A percentile compares a stretch with the other conserved stretches of the same genome.
These are phyloP conservation scores for Halcyon chelicuti DNA, from an alignment of 2,797 vertebrate genomes.

Conservation along the genomic window DNA sequence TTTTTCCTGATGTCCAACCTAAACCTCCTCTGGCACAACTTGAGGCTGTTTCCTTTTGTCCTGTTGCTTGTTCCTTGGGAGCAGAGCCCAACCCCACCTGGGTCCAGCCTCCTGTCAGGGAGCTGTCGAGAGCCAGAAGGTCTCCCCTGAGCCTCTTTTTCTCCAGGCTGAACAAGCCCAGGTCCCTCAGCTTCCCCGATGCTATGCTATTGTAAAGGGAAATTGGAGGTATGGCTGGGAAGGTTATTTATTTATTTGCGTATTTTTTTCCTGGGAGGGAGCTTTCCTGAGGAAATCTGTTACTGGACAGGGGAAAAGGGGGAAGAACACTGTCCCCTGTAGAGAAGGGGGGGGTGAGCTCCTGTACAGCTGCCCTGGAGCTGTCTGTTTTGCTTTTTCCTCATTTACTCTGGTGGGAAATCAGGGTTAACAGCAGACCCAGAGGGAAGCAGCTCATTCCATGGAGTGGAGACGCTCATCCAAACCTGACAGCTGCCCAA, in stretches of 20 bases:
- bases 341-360: background rate
- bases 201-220: background rate
- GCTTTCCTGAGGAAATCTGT: background rate
- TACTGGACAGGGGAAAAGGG: background rate
- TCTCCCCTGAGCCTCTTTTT: background rate
- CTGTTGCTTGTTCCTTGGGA: background rate
- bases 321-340: background rate
- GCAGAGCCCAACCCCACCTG: background rate
- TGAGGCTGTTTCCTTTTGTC: background rate
- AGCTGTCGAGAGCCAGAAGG: background rate
- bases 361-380: background rate
- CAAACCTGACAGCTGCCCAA: slow-evolving; percentile 54
- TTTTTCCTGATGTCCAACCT: background rate
- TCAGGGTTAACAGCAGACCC: slow-evolving; percentile 33
- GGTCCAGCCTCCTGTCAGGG: too few species aligned
- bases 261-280: background rate
- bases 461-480: slow-evolving; percentile 45
- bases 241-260: background rate
- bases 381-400: background rate
- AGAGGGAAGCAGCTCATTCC: background rate
- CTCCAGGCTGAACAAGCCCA: background rate
- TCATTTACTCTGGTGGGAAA: slow-evolving; percentile 33
- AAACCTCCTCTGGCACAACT: background rate
- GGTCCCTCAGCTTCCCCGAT: background rate
- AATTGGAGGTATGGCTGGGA: rapidly evolving